Conservation (phyloP, 2,113 vertebrate species). For the Bostrychus sinensis region DNA sequence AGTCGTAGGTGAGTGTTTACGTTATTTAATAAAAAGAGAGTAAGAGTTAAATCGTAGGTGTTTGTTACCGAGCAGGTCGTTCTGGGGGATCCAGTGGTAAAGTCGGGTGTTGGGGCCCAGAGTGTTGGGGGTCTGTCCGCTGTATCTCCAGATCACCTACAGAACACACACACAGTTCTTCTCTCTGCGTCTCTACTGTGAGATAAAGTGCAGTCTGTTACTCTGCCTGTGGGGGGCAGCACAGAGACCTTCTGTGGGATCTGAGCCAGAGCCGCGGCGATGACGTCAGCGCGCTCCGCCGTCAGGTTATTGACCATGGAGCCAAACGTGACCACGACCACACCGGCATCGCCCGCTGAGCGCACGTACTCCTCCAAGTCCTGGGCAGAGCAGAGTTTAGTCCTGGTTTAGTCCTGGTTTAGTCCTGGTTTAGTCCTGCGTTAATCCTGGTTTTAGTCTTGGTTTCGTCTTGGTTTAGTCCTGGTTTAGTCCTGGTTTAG, state of each 20-base stretch:
- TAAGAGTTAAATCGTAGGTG: too few species aligned
- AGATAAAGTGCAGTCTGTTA: too few species aligned
- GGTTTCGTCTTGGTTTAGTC: too few species aligned
- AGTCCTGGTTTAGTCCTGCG: too few species aligned
- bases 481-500: too few species aligned
- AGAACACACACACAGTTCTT: not conserved
- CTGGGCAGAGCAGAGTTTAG: slow-evolving; percentile 43
- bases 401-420: too few species aligned
- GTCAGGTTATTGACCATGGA: slow-evolving; percentile 83
- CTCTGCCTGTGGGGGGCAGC: too few species aligned
- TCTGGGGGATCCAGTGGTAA: slow-evolving; percentile 87
- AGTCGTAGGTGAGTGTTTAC: too few species aligned
- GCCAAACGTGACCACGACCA: slow-evolving; percentile 84
- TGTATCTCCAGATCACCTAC: slow-evolving; percentile 88
- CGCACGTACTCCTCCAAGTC: slow-evolving; percentile 86
- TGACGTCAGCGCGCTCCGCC: slow-evolving; percentile 76
- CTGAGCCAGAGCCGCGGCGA: slow-evolving; percentile 81
- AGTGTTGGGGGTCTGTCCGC: slow-evolving; percentile 77
- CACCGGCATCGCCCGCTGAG: slow-evolving; percentile 82
- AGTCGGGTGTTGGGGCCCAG: slow-evolving; percentile 81
- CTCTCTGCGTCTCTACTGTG: too few species aligned
- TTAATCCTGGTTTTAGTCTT: too few species aligned
- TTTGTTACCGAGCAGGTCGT: slow-evolving; percentile 87
- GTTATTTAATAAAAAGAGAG: not conserved
- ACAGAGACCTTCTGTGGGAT: slow-evolving; percentile 84